phyloP scores from a whole-genome alignment of 2,797 vertebrate genomes.

The Coccyzus lansbergi region DNA sequence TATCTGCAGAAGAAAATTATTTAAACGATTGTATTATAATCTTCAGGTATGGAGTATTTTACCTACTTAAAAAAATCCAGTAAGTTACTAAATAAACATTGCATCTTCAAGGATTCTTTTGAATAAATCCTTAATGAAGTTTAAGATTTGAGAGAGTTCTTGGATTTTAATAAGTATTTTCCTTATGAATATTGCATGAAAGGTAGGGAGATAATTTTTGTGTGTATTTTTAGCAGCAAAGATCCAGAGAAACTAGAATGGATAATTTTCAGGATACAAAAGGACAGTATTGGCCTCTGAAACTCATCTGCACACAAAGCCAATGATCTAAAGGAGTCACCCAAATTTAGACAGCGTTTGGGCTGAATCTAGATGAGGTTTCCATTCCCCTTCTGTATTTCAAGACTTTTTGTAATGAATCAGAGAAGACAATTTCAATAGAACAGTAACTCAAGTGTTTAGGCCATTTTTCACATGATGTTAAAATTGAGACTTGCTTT shows the following conservation, averaged over 20 bases:
- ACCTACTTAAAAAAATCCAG: neutral
- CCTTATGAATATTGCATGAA: neutral
- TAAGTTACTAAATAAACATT: neutral
- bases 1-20: neutral
- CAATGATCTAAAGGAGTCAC: neutral
- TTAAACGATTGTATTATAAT: neutral
- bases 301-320: neutral
- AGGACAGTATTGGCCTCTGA: neutral
- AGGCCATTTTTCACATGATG: neutral
- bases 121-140: neutral
- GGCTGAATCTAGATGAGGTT: neutral
- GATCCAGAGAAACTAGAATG: neutral
- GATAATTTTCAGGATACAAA: neutral
- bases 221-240: neutral
- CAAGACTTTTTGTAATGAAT: neutral
- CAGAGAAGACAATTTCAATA: neutral
- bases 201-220: fast-evolving
- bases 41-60: neutral
- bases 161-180: neutral
- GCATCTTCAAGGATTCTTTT: neutral
- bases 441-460: neutral
- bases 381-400: neutral
- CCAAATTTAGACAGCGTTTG: neutral
- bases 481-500: neutral
- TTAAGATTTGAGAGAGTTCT: neutral